Conservation (phyloP, 2,888 invertebrate species). For the Tetranychus truncatus region DNA sequence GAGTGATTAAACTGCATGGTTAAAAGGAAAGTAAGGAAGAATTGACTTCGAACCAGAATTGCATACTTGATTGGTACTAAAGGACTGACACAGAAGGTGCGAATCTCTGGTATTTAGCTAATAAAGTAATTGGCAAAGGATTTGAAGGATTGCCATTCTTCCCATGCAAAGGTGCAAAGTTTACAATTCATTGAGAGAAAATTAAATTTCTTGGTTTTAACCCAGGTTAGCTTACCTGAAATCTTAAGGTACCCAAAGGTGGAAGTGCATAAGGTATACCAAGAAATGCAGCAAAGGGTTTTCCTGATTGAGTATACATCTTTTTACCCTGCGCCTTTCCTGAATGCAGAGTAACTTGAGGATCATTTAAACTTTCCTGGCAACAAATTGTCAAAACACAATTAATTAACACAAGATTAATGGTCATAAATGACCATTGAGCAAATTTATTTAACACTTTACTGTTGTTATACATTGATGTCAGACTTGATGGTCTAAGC, state of each 20-base stretch:
- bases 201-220: background rate
- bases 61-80: no score
- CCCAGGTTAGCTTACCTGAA: conserved; percentile 37
- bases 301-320: conserved; percentile 22
- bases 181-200: background rate
- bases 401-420: background rate
- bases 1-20: no score
- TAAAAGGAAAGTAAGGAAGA: no score
- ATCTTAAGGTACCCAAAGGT: conserved; percentile 31
- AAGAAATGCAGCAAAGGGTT: conserved; percentile 29
- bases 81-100: no score
- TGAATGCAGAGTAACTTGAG: conserved; percentile 19
- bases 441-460: no score
- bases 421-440: no score
- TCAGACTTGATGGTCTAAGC: no score
- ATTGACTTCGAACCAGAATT: no score
- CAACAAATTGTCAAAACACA: background rate
- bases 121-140: no score
- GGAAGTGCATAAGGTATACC: conserved; percentile 37
- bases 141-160: no score
- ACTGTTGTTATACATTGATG: no score
- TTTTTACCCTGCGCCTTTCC: conserved; percentile 24
- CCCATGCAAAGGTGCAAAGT: background rate
- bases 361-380: background rate
- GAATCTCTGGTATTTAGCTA: no score